phyloP scores from a whole-genome alignment of 2,888 invertebrate genomes.

The Orchesellides sinensis region DNA sequence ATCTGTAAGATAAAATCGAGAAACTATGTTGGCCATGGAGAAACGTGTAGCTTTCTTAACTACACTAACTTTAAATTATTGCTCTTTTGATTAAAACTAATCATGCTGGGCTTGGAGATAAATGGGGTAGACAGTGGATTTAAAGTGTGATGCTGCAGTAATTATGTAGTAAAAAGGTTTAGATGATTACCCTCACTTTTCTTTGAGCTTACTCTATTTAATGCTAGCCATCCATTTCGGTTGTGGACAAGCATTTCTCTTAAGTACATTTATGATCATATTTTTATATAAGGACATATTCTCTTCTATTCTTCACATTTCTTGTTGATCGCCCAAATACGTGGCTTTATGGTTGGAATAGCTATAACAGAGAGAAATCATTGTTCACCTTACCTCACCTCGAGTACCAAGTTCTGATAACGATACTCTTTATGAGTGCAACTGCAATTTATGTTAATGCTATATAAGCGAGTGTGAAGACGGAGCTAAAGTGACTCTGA shows the following conservation, averaged over 20 bases:
- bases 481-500: background rate
- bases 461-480: background rate
- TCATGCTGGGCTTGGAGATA: constrained; percentile 53
- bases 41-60: background rate
- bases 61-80: constrained; percentile 46
- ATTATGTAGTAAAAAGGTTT: constrained; percentile 51
- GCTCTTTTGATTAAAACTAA: constrained; percentile 63
- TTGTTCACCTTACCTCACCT: constrained; percentile 5
- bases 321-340: constrained; percentile 6
- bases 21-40: background rate
- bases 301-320: too few relatives aligned
- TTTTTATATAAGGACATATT: too few relatives aligned
- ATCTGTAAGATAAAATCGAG: background rate
- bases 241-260: too few relatives aligned
- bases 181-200: constrained; percentile 40
- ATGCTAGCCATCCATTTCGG: background rate
- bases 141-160: constrained; percentile 45
- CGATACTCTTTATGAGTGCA: constrained; percentile 5
- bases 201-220: background rate
- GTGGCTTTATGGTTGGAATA: constrained; percentile 11
- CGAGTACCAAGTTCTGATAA: background rate
- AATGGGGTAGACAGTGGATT: constrained; percentile 35
- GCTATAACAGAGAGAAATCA: background rate
- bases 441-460: background rate
- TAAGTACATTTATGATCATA: too few relatives aligned